Evolutionary conservation across 1,140 invertebrate genomes (phyloP), one percentile per base, ranked within the genome.

Genomic region (Belonocnema kinseyi): DNA sequence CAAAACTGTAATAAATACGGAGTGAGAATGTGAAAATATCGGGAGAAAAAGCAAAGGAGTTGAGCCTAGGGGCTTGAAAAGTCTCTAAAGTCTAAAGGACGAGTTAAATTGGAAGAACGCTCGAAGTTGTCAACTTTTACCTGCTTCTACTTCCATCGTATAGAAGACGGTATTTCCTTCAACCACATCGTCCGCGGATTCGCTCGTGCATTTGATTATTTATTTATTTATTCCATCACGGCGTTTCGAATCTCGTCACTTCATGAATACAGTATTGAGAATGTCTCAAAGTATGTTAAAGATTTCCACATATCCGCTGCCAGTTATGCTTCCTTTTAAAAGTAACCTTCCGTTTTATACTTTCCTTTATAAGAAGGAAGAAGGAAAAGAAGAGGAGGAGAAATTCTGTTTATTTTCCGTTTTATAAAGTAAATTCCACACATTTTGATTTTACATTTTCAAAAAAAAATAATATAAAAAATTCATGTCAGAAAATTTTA

Each of bases 61-160:
- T 52, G 13, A 33, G 33, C 53, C 61, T 13, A 46, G 54, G 77
- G 46, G 74, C 26, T 74, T 54, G 73, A 81, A 84, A 81, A 85
- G 84, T 83, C 83, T 87, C 84, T 70, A 81, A 82, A 83, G 85
- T 87, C 84, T 70, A 81, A 82, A 83, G 85, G 84, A 88, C 84
- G 83, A 88, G 85, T 87, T 90, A 90, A 90, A 91, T 90, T 90
- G 88, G 90, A 89, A 89, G 87, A 88, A 83, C 87, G 88, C 86
- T 90, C 85, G 82, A 89, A 90, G 84, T 90, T 89, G 89, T 90
- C 88, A 90, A 90, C 83, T 86, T 86, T 85, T 83, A 77, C 83
- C 74, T 80, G 81, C 82, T 78, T 61, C 75, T 50, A 26, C 61
- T 10, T 74, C 50, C 40, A 26, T 75, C 58, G 71, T 80, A 72